Percentiles rank a stretch among this genome's conserved stretches.
Evolutionary conservation across 2,797 vertebrate species (phyloP).

Genomic region (Anomalospiza imberbis): DNA sequence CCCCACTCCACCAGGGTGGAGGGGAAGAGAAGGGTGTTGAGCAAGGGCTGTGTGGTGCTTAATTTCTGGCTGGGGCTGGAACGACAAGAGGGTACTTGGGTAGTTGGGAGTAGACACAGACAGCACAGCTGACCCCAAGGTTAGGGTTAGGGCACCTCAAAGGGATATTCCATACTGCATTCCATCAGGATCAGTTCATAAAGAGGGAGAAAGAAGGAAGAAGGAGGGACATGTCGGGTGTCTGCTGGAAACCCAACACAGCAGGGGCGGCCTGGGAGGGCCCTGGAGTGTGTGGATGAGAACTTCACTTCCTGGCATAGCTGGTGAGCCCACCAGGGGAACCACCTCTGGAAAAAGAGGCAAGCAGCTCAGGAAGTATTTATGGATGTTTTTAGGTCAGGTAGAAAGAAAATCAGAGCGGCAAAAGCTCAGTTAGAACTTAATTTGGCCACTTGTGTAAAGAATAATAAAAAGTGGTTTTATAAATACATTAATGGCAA

Average conservation of each 20-base stretch:
- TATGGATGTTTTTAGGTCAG: background rate
- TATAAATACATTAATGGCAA: no score
- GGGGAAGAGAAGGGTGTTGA: background rate
- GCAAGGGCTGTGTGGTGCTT: background rate
- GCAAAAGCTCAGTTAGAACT: no score
- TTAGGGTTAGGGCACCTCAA: background rate
- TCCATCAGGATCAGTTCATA: background rate
- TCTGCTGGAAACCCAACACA: background rate
- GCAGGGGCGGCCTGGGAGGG: background rate
- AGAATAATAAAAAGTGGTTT: no score
- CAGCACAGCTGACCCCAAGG: background rate
- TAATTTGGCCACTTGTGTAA: no score
- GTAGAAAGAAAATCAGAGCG: no score
- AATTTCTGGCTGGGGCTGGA: background rate
- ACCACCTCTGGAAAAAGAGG: background rate
- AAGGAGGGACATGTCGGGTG: no score
- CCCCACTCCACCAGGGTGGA: rapidly evolving
- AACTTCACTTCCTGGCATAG: background rate
- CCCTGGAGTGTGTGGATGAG: background rate
- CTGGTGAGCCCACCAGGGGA: background rate
- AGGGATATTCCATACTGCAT: background rate
- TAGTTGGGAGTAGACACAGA: background rate
- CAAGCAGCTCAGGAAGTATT: background rate
- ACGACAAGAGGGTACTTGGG: background rate
- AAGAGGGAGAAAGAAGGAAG: background rate